Evolutionary conservation across 1,140 invertebrate genomes (phyloP).

Genomic region (Ips typographus): DNA sequence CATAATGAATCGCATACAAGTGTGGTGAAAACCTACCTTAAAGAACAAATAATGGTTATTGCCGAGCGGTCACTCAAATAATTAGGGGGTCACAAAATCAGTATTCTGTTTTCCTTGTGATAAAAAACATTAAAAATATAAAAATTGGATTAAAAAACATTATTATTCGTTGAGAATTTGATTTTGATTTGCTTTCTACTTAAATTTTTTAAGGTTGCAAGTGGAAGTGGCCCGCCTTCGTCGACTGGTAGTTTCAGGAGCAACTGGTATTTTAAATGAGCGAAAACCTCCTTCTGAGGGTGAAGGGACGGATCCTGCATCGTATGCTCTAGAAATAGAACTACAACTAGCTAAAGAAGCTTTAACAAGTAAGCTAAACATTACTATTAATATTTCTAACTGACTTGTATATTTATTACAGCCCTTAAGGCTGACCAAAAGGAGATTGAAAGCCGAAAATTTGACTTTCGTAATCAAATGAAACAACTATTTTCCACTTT

Average conservation of each 20-base stretch:
- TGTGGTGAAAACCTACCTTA: too few species aligned
- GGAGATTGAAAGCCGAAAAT: constrained; percentile 89
- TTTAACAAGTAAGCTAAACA: constrained; percentile 46
- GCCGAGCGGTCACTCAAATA: too few species aligned
- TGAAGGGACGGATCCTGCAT: constrained; percentile 38
- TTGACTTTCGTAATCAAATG: constrained; percentile 91
- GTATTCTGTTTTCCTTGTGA: too few species aligned
- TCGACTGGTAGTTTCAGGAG: constrained; percentile 55
- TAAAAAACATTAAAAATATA: too few species aligned
- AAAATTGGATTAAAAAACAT: too few species aligned
- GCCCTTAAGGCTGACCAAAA: constrained; percentile 84
- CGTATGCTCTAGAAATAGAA: constrained; percentile 59
- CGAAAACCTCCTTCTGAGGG: constrained; percentile 42
- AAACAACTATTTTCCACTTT: constrained; percentile 91
- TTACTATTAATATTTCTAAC: not conserved
- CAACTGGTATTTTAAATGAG: constrained; percentile 42
- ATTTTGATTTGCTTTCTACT: not conserved
- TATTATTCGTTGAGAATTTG: too few species aligned
- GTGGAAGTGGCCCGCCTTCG: constrained; percentile 65
- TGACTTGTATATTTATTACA: constrained; percentile 46
- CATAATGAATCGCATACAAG: too few species aligned
- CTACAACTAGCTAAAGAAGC: constrained; percentile 61
- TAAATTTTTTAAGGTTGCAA: constrained; percentile 52
- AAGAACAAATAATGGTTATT: too few species aligned
- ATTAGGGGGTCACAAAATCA: too few species aligned